phyloP scores from a whole-genome alignment of 2,888 invertebrate genomes.

The Patella depressa region DNA sequence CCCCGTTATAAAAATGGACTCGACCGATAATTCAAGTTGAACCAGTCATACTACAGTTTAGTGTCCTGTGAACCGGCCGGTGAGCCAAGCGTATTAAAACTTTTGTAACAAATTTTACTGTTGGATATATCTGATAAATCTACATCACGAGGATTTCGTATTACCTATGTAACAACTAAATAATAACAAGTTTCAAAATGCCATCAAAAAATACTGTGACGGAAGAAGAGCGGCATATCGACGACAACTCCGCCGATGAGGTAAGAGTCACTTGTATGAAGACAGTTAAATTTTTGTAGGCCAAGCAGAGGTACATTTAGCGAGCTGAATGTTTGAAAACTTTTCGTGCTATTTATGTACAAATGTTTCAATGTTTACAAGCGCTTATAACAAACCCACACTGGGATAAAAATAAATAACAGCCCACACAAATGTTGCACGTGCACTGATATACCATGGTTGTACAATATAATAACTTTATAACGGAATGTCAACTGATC shows the following conservation, averaged over 20 bases:
- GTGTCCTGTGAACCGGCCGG: conserved; percentile 8
- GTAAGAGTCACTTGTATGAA: neutral
- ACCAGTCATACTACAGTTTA: neutral
- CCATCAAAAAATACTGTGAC: conserved; percentile 3
- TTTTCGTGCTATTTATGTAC: too few species aligned
- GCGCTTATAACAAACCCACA: too few species aligned
- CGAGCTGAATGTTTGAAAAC: too few species aligned
- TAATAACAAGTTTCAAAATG: neutral
- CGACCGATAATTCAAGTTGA: neutral
- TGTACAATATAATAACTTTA: too few species aligned
- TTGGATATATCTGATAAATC: neutral
- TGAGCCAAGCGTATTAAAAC: neutral
- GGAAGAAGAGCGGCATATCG: neutral
- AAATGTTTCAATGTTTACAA: too few species aligned
- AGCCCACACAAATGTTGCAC: too few species aligned
- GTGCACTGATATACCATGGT: too few species aligned
- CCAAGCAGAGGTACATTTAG: too few species aligned
- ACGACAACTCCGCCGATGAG: neutral
- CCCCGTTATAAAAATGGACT: conserved; percentile 8
- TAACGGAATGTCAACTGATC: too few species aligned
- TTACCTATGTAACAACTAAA: neutral
- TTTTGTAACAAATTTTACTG: too few species aligned
- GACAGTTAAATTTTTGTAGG: too few species aligned
- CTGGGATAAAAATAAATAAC: too few species aligned
- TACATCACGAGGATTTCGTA: neutral